Conservation (phyloP, 2,888 invertebrate genomes). For the Acanthococcus lagerstroemiae region DNA sequence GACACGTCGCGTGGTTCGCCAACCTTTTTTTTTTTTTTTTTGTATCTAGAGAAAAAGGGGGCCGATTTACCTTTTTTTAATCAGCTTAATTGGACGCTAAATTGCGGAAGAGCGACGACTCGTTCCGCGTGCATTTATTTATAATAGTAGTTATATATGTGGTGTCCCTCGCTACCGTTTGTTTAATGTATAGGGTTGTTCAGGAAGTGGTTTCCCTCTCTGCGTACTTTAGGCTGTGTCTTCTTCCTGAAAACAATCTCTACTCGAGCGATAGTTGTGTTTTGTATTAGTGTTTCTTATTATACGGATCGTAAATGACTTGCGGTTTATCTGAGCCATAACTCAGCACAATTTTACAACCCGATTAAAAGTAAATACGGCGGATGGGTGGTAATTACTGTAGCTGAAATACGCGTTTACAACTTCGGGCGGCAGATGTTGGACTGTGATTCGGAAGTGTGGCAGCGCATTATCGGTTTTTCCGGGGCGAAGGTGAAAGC, state of each 20-base stretch:
- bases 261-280: background rate
- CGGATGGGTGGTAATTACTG: too few relatives aligned
- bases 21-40: background rate
- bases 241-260: slow-evolving; percentile 5
- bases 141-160: background rate
- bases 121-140: slow-evolving; percentile 11
- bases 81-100: slow-evolving; percentile 29
- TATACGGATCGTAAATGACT: background rate
- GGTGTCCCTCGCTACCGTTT: background rate
- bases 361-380: too few relatives aligned
- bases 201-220: slow-evolving; percentile 2
- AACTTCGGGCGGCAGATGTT: too few relatives aligned
- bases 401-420: too few relatives aligned
- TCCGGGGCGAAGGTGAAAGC: too few relatives aligned
- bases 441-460: too few relatives aligned
- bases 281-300: background rate
- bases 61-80: slow-evolving; percentile 14
- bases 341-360: background rate
- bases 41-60: background rate
- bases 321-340: background rate
- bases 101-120: slow-evolving; percentile 25
- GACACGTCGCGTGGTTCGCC: background rate
- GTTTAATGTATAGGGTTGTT: slow-evolving; percentile 2
- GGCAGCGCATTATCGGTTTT: too few relatives aligned
- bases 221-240: background rate